These are phyloP conservation scores for Mergus octosetaceus DNA, from an alignment of 2,797 vertebrate species.

Conservation along the genomic window DNA sequence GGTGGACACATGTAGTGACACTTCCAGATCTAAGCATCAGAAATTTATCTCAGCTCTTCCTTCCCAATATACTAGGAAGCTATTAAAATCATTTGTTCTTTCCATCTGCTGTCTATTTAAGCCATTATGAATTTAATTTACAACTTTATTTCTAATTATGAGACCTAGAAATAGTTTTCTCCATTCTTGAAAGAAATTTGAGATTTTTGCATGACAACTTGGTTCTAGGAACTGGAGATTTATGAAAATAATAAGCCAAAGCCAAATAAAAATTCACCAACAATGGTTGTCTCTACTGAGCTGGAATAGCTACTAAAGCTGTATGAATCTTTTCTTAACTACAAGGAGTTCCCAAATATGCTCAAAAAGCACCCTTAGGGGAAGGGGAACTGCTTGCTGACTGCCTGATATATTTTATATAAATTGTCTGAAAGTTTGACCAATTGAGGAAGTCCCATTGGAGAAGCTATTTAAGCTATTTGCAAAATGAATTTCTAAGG, in stretches of 20 bases:
- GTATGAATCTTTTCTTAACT: not conserved
- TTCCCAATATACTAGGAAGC: not conserved
- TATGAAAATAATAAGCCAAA: not conserved
- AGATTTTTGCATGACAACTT: not conserved
- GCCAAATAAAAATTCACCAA: not conserved
- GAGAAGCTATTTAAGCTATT: rapidly evolving
- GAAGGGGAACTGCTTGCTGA: not conserved
- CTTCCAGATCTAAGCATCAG: not conserved
- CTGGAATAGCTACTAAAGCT: not conserved
- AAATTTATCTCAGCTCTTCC: not conserved
- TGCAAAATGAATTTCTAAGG: not conserved
- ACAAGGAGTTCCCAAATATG: not conserved
- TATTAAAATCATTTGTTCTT: not conserved
- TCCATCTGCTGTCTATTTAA: not conserved
- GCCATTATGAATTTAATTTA: not conserved
- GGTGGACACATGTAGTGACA: not conserved
- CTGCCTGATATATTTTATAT: not conserved
- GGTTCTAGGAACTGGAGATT: not conserved
- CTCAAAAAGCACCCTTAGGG: not conserved
- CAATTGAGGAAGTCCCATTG: not conserved
- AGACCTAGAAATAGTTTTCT: not conserved
- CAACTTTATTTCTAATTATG: not conserved
- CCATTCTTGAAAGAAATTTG: not conserved
- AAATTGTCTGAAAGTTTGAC: not conserved
- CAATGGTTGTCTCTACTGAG: not conserved